Percentiles rank a stretch among this genome's conserved stretches.
Evolutionary conservation across 1,140 invertebrate species (phyloP).

Genomic region (Pinna nobilis): DNA sequence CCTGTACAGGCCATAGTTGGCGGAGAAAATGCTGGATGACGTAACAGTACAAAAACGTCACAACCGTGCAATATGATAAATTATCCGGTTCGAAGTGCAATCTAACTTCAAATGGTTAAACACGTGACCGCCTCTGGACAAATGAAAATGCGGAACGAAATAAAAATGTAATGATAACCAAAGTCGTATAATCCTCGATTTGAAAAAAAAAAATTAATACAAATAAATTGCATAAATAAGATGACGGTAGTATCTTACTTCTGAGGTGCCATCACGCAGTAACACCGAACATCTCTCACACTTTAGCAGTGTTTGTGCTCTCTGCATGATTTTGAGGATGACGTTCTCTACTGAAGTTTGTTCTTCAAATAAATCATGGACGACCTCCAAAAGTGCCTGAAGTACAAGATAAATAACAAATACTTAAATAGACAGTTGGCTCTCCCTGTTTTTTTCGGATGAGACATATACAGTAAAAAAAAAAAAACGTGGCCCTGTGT

Average conservation of each 20-base stretch:
- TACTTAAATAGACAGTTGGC: not conserved
- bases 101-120: no score
- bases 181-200: not conserved
- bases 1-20: no score
- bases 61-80: no score
- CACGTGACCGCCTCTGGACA: no score
- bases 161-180: not conserved
- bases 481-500: no score
- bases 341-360: slow-evolving; percentile 94
- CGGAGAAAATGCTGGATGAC: no score
- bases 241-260: slow-evolving; percentile 41
- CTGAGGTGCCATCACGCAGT: slow-evolving; percentile 56
- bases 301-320: slow-evolving; percentile 92
- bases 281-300: slow-evolving; percentile 90
- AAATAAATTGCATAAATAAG: not conserved
- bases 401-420: slow-evolving; percentile 10
- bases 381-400: slow-evolving; percentile 88
- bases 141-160: no score
- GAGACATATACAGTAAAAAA: no score
- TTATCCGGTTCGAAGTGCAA: no score
- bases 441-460: no score
- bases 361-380: slow-evolving; percentile 92
- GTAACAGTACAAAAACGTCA: no score
- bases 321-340: slow-evolving; percentile 96
- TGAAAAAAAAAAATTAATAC: not conserved